Evolutionary conservation across 2,113 vertebrate genomes (phyloP).

Genomic region (Diphyllodes magnificus): DNA sequence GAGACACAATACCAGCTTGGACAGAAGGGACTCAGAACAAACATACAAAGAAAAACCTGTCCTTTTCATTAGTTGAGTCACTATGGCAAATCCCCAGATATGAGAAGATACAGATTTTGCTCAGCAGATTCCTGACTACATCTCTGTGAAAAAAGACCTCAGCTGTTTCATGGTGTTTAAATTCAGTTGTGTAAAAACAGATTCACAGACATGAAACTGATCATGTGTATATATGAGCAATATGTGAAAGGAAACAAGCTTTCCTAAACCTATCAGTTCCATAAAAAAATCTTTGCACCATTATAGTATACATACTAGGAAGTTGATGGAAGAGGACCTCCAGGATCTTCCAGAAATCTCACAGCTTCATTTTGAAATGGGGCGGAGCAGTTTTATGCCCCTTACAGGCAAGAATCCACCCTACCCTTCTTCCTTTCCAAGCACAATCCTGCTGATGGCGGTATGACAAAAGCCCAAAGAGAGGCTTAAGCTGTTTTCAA

Average conservation of each 20-base stretch:
- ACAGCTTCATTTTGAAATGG: neutral
- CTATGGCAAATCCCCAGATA: neutral
- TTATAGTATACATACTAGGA: neutral
- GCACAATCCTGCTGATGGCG: neutral
- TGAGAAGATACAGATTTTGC: neutral
- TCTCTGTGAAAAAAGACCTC: neutral
- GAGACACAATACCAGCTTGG: neutral
- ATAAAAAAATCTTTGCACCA: neutral
- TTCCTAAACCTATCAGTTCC: neutral
- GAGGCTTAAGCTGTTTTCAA: neutral
- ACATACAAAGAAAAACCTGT: neutral
- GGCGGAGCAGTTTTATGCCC: fast-evolving
- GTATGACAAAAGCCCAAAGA: neutral
- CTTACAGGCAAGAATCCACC: neutral
- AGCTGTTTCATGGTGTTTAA: neutral
- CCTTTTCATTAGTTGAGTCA: neutral
- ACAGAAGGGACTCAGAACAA: neutral
- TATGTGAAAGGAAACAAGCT: neutral
- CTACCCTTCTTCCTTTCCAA: neutral
- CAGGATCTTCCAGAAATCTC: neutral
- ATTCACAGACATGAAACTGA: neutral
- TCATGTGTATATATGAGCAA: neutral
- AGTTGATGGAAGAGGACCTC: neutral
- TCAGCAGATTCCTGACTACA: neutral
- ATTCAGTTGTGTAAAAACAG: neutral